Evolutionary conservation across 2,888 invertebrate genomes (phyloP).

Genomic region (Minunthozetes semirufus): DNA sequence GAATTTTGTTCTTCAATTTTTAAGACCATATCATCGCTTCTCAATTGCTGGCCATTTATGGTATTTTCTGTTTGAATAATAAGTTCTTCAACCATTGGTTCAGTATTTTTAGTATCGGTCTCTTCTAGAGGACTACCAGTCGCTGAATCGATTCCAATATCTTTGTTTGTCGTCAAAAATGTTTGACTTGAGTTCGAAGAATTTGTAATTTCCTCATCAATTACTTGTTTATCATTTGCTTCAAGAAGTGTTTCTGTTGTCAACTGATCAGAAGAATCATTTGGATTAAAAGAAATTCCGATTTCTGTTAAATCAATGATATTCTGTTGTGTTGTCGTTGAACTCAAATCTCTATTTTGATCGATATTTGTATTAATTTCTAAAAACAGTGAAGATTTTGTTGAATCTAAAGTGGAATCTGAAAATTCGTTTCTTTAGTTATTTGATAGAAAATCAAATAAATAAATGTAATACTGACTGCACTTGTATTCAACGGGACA

Average conservation of each 20-base stretch:
- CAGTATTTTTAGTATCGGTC: not conserved
- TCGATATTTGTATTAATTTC: not conserved
- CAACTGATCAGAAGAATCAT: not conserved
- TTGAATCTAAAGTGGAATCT: not conserved
- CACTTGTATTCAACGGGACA: constrained; percentile 78
- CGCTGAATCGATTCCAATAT: not conserved
- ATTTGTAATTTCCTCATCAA: not conserved
- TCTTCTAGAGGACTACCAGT: not conserved
- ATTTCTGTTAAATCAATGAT: not conserved
- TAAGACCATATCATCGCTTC: not conserved
- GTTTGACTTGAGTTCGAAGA: not conserved
- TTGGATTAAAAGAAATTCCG: not conserved
- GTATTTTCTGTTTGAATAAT: not conserved
- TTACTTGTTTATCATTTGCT: not conserved
- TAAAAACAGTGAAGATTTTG: not conserved
- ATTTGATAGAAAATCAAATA: not conserved
- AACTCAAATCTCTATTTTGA: not conserved
- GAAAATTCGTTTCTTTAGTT: not conserved
- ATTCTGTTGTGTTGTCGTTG: not conserved
- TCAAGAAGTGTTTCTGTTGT: not conserved
- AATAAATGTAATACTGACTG: constrained; percentile 51
- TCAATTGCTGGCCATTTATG: constrained; percentile 7
- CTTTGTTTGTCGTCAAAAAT: not conserved
- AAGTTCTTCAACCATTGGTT: not conserved
- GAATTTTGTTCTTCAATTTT: not conserved